Conservation (phyloP, 2,888 invertebrate species). For the Rhingia rostrata region DNA sequence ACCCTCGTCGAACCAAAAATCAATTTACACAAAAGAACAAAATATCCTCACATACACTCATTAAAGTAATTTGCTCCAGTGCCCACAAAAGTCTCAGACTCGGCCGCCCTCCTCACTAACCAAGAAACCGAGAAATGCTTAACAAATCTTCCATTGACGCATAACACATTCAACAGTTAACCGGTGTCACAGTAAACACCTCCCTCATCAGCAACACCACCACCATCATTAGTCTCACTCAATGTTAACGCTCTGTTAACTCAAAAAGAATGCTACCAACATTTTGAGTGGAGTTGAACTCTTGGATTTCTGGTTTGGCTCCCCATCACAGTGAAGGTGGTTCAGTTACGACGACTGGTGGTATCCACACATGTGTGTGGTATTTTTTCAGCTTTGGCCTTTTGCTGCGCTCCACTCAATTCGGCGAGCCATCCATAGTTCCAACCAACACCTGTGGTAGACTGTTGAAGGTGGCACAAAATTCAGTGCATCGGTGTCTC, state of each 20-base stretch:
- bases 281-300: constrained; percentile 43
- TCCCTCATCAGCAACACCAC: neutral
- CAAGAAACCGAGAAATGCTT: constrained; percentile 52
- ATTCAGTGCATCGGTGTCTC: constrained; percentile 83
- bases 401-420: constrained; percentile 59
- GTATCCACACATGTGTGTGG: constrained; percentile 47
- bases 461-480: constrained; percentile 77
- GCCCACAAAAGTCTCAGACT: constrained; percentile 14
- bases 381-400: constrained; percentile 16
- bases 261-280: neutral
- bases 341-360: constrained; percentile 49
- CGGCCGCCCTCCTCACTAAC: constrained; percentile 33
- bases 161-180: constrained; percentile 71
- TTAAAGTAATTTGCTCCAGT: constrained; percentile 57
- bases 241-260: constrained; percentile 54
- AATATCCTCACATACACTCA: constrained; percentile 28
- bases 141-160: constrained; percentile 47
- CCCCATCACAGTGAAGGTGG: constrained; percentile 52
- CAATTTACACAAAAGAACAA: constrained; percentile 10
- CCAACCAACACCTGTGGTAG: constrained; percentile 64
- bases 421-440: constrained; percentile 53
- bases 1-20: constrained; percentile 6
- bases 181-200: constrained; percentile 32
- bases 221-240: neutral
- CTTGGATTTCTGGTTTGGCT: constrained; percentile 48